A percentile compares a stretch with the other conserved stretches of the same genome.
phyloP scores from a whole-genome alignment of 2,888 invertebrate genomes.

The Suillia variegata region DNA sequence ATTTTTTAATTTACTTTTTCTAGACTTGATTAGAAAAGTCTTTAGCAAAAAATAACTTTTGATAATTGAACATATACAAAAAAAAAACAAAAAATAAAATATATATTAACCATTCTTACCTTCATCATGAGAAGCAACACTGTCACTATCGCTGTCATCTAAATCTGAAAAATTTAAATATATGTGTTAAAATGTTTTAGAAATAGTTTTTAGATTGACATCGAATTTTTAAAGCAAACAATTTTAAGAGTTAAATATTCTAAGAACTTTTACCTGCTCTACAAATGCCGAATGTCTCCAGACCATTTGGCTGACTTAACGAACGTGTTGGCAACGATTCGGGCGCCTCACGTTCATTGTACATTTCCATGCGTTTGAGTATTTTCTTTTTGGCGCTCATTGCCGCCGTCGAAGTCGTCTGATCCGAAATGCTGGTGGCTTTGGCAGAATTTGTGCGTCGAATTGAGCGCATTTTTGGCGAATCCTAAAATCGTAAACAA shows the following conservation, averaged over 20 bases:
- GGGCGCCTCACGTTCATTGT: constrained; percentile 39
- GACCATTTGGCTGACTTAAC: constrained; percentile 69
- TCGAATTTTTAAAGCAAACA: not conserved
- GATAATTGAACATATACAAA: not conserved
- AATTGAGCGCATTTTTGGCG: constrained; percentile 43
- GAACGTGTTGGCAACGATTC: constrained; percentile 63
- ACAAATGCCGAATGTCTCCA: constrained; percentile 49
- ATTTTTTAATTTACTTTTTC: no score
- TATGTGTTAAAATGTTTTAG: not conserved
- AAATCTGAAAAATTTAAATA: constrained; percentile 33
- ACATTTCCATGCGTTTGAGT: constrained; percentile 44
- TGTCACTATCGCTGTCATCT: constrained; percentile 61
- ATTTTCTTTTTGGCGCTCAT: constrained; percentile 43
- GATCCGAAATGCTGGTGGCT: constrained; percentile 42
- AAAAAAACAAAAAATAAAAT: not conserved
- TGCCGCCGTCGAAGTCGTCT: constrained; percentile 22
- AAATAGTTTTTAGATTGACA: not conserved
- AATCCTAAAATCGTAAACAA: constrained; percentile 18
- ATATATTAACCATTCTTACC: constrained; percentile 42
- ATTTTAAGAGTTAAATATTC: not conserved
- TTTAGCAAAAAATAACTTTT: no score
- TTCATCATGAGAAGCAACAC: constrained; percentile 59
- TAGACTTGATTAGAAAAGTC: no score
- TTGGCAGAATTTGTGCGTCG: constrained; percentile 59
- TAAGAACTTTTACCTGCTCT: constrained; percentile 19